These are phyloP conservation scores for Nomia melanderi DNA, from an alignment of 1,140 invertebrate genomes.

Conservation along the genomic window DNA sequence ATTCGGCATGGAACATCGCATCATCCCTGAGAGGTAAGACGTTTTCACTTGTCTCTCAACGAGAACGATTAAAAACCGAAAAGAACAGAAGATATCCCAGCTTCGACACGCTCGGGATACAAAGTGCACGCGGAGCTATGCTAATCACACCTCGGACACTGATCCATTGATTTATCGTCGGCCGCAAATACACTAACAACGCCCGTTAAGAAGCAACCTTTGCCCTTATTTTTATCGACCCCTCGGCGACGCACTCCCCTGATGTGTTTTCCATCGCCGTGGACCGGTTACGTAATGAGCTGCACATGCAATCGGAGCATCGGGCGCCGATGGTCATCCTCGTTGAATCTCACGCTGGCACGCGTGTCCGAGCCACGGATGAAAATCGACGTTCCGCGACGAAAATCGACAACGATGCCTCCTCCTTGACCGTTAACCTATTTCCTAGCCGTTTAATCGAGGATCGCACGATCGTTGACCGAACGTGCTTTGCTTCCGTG, in stretches of 20 bases:
- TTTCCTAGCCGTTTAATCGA: constrained; percentile 10
- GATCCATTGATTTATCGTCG: constrained; percentile 37
- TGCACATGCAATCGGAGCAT: neutral
- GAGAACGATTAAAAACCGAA: neutral
- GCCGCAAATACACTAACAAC: neutral
- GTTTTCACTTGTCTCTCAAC: neutral
- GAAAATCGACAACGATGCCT: neutral
- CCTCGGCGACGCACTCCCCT: neutral
- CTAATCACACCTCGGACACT: neutral
- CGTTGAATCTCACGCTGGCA: neutral
- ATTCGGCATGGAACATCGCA: neutral
- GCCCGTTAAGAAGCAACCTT: constrained; percentile 7
- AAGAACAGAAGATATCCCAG: neutral
- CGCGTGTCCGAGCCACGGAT: no score
- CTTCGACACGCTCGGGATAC: neutral
- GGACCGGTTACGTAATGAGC: constrained; percentile 48
- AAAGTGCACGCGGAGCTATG: neutral
- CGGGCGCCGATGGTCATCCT: neutral
- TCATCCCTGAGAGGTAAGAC: neutral
- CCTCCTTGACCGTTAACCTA: constrained; percentile 24
- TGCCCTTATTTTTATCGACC: constrained; percentile 22
- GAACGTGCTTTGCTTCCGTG: neutral
- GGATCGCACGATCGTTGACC: constrained; percentile 33
- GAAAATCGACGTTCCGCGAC: no score
- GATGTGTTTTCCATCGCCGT: constrained; percentile 25